phyloP scores from a whole-genome alignment of 2,113 vertebrate species.

The Hippocampus barbouri region DNA sequence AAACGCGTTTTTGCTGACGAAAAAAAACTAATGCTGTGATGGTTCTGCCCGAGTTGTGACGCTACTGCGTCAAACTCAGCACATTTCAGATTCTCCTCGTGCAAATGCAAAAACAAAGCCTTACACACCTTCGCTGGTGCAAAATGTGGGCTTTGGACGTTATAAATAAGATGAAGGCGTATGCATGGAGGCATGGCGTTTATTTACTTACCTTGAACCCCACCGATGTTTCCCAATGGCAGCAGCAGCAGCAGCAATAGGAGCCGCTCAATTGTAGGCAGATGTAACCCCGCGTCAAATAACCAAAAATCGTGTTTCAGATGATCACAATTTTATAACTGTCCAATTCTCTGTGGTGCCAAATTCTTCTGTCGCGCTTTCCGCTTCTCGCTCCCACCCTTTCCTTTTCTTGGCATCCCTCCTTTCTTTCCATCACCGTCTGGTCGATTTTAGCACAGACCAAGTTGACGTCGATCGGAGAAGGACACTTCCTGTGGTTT shows the following conservation, averaged over 20 bases:
- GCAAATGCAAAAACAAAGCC: not conserved
- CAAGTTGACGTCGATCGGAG: not conserved
- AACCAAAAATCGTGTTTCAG: not conserved
- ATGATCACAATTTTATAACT: not conserved
- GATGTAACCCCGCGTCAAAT: not conserved
- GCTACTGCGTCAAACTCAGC: not conserved
- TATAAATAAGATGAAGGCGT: not conserved
- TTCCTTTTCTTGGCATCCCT: not conserved
- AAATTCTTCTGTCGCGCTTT: not conserved
- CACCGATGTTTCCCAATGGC: not conserved
- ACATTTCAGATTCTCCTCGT: not conserved
- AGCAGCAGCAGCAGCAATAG: not conserved
- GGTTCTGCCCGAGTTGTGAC: not conserved
- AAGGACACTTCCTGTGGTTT: not conserved
- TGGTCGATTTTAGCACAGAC: not conserved
- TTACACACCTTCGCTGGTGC: not conserved
- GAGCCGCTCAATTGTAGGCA: not conserved
- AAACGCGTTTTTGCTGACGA: not conserved
- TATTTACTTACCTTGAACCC: not conserved
- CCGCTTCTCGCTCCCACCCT: not conserved
- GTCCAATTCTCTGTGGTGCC: not conserved
- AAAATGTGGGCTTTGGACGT: not conserved
- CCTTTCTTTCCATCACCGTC: not conserved
- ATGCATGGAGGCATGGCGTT: not conserved
- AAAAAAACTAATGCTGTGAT: not conserved